Evolutionary conservation across 2,888 invertebrate species (phyloP), one percentile per base, ranked within the genome.

Genomic region (Pachymerium ferrugineum): DNA sequence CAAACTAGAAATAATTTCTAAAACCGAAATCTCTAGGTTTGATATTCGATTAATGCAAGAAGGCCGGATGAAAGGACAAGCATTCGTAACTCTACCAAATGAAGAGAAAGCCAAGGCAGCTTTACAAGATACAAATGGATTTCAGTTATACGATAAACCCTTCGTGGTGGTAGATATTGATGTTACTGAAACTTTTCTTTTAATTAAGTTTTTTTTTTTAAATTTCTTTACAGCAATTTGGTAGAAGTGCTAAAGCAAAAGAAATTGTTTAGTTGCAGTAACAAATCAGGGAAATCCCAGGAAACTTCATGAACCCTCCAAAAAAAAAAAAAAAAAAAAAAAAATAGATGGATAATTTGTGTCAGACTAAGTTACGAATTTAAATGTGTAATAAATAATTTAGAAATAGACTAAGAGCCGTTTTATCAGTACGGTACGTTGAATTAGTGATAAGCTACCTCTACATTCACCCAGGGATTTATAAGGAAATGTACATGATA

Each of bases 41-140:
- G 85, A 87, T 81, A 88, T 96, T 3, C 86, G 91, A 78, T 86
- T 95, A 14, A 93, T 97, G 94, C 92, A 93, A 80, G 93, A 94
- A 82, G 97, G 97, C 0, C 87, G 94, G 80, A 96, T 97, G 96
- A 97, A 95, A 83, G 96, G 96, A 0, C 97, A 97, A 83, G 95
- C 94, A 0, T 97, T 97, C 85, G 87, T 97, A 0, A 93, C 93
- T 0, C 85, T 94, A 73, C 91, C 92, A 73, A 88, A 86, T 79
- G 85, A 88, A 14, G 84, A 85, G 69, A 83, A 87, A 79, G 92
- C 93, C 0, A 87, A 89, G 79, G 84, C 85, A 76, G 96, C 96
- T 10, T 81, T 95, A 0, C 85, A 87, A 78, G 91, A 93, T 82
- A 94, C 94, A 1, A 94, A 96, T 84, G 95, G 94, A 0, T 93